A percentile compares a stretch with the other conserved stretches of the same genome.
Conservation (phyloP, 1,140 invertebrate species). For the Euwallacea fornicatus region DNA sequence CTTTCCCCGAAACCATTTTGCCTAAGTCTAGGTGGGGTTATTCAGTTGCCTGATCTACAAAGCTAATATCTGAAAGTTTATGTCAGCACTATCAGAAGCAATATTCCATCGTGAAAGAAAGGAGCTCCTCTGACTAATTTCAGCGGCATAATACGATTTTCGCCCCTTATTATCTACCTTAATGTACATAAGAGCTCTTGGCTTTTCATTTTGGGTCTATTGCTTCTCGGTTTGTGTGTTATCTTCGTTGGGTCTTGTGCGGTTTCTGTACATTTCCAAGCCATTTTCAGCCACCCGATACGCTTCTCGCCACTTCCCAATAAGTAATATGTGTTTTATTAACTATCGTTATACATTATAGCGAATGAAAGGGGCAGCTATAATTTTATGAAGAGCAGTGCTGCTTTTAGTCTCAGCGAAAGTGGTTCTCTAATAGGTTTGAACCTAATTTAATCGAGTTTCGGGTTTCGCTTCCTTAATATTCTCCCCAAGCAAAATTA, state of each 20-base stretch:
- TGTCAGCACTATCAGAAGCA: conserved; percentile 8
- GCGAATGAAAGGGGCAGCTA: not conserved
- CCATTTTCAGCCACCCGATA: conserved; percentile 12
- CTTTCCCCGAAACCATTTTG: not conserved
- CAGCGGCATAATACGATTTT: conserved; percentile 24
- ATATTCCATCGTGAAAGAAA: conserved; percentile 7
- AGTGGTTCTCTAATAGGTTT: too few species aligned
- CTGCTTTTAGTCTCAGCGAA: not conserved
- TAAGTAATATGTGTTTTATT: conserved; percentile 19
- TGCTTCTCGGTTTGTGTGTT: conserved; percentile 19
- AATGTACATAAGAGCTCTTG: conserved; percentile 33
- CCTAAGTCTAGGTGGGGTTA: not conserved
- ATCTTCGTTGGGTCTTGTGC: conserved; percentile 22
- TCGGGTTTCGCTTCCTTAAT: too few species aligned
- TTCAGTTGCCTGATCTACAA: not conserved
- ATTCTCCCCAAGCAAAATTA: too few species aligned
- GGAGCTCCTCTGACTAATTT: conserved; percentile 19
- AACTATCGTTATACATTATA: conserved; percentile 15
- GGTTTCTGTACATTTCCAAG: conserved; percentile 25
- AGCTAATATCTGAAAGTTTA: conserved; percentile 5
- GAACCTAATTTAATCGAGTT: too few species aligned
- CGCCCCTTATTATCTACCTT: conserved; percentile 25
- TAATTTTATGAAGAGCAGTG: not conserved
- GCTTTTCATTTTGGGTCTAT: conserved; percentile 28
- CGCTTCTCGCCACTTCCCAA: conserved; percentile 14